These are phyloP conservation scores for Semnornis frantzii DNA, from an alignment of 2,113 vertebrate species.

Conservation along the genomic window DNA sequence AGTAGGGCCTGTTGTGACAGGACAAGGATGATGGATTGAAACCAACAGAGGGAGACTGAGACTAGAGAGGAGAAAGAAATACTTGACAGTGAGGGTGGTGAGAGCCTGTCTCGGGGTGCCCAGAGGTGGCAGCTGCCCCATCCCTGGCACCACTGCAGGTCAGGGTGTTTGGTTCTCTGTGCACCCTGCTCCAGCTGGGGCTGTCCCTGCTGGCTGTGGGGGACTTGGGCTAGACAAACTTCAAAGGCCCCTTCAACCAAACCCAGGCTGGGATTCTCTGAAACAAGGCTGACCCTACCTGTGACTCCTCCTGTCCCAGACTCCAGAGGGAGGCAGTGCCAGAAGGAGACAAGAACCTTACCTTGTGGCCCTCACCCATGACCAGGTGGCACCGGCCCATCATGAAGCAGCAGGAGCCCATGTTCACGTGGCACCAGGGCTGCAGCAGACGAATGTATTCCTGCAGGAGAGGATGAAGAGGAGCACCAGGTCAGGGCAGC, in stretches of 20 bases:
- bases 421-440: constrained; percentile 93
- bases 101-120: neutral
- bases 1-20: neutral
- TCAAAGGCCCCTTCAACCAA: neutral
- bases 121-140: neutral
- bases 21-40: neutral
- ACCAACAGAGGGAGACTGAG: too few relatives aligned
- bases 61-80: neutral
- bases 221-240: neutral
- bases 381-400: constrained; percentile 92
- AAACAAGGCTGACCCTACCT: neutral
- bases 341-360: constrained; percentile 13
- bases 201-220: neutral
- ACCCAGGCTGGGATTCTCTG: neutral
- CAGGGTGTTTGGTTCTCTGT: neutral
- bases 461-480: constrained; percentile 57
- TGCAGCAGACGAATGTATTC: constrained; percentile 90
- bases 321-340: neutral
- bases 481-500: neutral
- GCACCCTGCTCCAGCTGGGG: neutral
- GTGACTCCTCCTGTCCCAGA: neutral
- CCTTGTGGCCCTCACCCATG: constrained; percentile 93
- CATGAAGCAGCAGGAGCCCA: constrained; percentile 93
- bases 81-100: neutral
- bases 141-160: neutral